Percentiles rank a stretch among this genome's conserved stretches.
These are phyloP conservation scores for Odontomachus brunneus DNA, from an alignment of 1,140 invertebrate genomes.

Conservation along the genomic window DNA sequence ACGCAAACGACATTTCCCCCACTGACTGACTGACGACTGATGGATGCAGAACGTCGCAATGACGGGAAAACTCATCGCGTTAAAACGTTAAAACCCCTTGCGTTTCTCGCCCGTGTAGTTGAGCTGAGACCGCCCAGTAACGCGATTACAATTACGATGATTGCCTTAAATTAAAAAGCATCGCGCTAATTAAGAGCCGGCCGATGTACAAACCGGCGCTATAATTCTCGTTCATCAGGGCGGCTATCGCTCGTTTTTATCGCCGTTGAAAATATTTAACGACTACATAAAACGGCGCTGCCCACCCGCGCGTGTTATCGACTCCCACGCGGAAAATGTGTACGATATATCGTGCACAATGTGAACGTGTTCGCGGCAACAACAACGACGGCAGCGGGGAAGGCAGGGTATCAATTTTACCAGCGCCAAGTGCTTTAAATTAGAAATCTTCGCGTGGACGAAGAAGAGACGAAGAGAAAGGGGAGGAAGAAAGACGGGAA, in stretches of 20 bases:
- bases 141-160: slow-evolving; percentile 27
- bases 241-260: slow-evolving; percentile 46
- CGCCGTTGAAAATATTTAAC: slow-evolving; percentile 40
- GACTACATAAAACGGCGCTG: slow-evolving; percentile 7
- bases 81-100: neutral
- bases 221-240: slow-evolving; percentile 4
- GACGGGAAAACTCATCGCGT: neutral
- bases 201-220: neutral
- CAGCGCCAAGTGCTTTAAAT: slow-evolving; percentile 25
- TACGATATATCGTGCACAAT: neutral
- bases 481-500: neutral
- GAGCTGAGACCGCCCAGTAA: neutral
- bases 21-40: too few relatives aligned
- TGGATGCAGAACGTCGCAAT: too few relatives aligned
- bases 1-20: too few relatives aligned
- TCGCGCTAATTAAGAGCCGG: slow-evolving; percentile 24
- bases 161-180: slow-evolving; percentile 33
- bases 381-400: neutral
- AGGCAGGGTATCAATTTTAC: slow-evolving; percentile 4
- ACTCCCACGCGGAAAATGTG: slow-evolving; percentile 21
- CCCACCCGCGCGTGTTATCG: slow-evolving; percentile 5
- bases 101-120: neutral
- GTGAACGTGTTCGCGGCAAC: neutral
- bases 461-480: slow-evolving; percentile 1
- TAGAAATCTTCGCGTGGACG: slow-evolving; percentile 30